phyloP scores from a whole-genome alignment of 2,888 invertebrate genomes.

The Hemistola chrysoprasaria region DNA sequence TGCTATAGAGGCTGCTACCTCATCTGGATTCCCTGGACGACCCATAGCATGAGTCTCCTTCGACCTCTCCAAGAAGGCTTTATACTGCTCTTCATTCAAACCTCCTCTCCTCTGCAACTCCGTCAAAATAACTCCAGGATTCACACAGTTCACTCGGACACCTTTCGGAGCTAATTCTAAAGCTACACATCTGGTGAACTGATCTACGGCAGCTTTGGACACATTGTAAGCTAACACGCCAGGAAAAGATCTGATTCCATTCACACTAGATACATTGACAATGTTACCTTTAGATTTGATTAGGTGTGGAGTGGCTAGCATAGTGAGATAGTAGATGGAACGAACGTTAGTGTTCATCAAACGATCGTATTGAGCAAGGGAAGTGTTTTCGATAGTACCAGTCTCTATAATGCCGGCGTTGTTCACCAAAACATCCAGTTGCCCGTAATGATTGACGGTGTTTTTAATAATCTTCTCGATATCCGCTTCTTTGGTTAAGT shows the following conservation, averaged over 20 bases:
- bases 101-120: slow-evolving; percentile 94
- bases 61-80: slow-evolving; percentile 90
- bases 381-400: slow-evolving; percentile 93
- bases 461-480: slow-evolving; percentile 87
- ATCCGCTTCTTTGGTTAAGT: slow-evolving; percentile 88
- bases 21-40: slow-evolving; percentile 90
- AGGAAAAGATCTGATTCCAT: slow-evolving; percentile 94
- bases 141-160: slow-evolving; percentile 95
- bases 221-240: slow-evolving; percentile 95
- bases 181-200: slow-evolving; percentile 96
- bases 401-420: slow-evolving; percentile 93
- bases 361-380: slow-evolving; percentile 93
- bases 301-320: slow-evolving; percentile 93
- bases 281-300: slow-evolving; percentile 93
- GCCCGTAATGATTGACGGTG: slow-evolving; percentile 88
- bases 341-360: slow-evolving; percentile 95
- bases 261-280: slow-evolving; percentile 97
- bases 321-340: slow-evolving; percentile 90
- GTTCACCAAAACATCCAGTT: slow-evolving; percentile 92
- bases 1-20: slow-evolving; percentile 94
- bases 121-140: slow-evolving; percentile 96
- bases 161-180: slow-evolving; percentile 91
- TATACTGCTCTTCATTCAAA: slow-evolving; percentile 90
- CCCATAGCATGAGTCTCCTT: slow-evolving; percentile 96
- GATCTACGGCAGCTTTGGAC: slow-evolving; percentile 97